These are phyloP conservation scores for Formica selysi DNA, from an alignment of 1,140 invertebrate genomes.

Conservation along the genomic window DNA sequence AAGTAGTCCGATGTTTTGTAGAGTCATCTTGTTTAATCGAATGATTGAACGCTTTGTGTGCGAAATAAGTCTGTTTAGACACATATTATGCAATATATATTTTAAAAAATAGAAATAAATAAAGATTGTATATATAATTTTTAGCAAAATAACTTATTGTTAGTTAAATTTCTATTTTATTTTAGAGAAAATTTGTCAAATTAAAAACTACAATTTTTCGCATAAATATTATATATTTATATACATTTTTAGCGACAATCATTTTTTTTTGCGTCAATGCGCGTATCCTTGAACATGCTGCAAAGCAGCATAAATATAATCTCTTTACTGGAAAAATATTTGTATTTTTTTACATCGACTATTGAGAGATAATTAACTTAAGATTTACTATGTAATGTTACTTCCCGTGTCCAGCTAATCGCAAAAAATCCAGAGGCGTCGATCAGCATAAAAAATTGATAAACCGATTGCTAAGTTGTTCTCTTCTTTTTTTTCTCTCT, in stretches of 20 bases:
- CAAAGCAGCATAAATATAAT: neutral
- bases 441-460: conserved; percentile 26
- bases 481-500: no score
- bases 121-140: neutral
- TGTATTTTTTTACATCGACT: conserved; percentile 25
- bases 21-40: conserved; percentile 6
- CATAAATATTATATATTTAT: no score
- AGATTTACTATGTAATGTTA: neutral
- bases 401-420: neutral
- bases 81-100: neutral
- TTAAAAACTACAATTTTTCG: neutral
- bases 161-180: neutral
- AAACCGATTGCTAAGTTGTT: neutral
- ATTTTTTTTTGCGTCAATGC: conserved; percentile 15
- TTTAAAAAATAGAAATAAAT: conserved; percentile 5
- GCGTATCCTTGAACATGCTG: conserved; percentile 28
- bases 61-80: neutral
- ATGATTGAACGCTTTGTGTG: neutral
- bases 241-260: no score
- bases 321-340: neutral
- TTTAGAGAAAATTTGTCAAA: neutral
- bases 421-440: conserved; percentile 8
- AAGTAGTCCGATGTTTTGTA: conserved; percentile 10
- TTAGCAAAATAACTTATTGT: neutral
- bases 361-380: conserved; percentile 22